Conservation (phyloP, 2,888 invertebrate genomes). For the Drosophila melanocephala region DNA sequence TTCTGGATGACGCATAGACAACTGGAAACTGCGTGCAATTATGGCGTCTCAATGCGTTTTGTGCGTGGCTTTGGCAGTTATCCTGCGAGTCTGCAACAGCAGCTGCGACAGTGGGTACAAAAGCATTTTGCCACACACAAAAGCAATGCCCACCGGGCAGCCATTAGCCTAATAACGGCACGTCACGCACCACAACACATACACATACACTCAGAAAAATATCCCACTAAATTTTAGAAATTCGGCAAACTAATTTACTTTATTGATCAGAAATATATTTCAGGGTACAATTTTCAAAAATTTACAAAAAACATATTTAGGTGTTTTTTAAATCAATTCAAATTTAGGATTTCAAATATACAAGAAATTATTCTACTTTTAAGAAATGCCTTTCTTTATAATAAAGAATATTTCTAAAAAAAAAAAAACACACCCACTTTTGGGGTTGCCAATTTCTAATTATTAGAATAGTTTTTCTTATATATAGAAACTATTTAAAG, state of each 20-base stretch:
- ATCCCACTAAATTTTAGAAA: background rate
- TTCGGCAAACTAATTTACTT: background rate
- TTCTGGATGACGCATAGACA: constrained; percentile 44
- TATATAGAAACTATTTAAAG: background rate
- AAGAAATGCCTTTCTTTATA: no score
- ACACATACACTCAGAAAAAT: constrained; percentile 19
- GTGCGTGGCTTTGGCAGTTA: constrained; percentile 79
- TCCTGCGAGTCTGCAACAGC: constrained; percentile 49
- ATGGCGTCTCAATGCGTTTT: constrained; percentile 77
- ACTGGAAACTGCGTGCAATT: constrained; percentile 76
- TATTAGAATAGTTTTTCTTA: background rate
- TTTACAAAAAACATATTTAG: no score
- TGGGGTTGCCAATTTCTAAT: background rate
- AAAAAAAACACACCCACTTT: background rate
- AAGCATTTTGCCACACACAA: constrained; percentile 75
- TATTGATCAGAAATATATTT: background rate
- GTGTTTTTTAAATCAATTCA: background rate
- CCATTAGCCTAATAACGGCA: constrained; percentile 80
- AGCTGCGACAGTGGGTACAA: constrained; percentile 39
- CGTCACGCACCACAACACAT: constrained; percentile 53
- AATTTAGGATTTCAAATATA: background rate
- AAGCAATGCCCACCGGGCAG: constrained; percentile 76
- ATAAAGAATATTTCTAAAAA: background rate
- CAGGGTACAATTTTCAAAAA: background rate
- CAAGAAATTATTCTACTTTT: background rate